These are phyloP conservation scores for Pseudomugil gertrudae DNA, from an alignment of 2,797 vertebrate species.

Conservation along the genomic window DNA sequence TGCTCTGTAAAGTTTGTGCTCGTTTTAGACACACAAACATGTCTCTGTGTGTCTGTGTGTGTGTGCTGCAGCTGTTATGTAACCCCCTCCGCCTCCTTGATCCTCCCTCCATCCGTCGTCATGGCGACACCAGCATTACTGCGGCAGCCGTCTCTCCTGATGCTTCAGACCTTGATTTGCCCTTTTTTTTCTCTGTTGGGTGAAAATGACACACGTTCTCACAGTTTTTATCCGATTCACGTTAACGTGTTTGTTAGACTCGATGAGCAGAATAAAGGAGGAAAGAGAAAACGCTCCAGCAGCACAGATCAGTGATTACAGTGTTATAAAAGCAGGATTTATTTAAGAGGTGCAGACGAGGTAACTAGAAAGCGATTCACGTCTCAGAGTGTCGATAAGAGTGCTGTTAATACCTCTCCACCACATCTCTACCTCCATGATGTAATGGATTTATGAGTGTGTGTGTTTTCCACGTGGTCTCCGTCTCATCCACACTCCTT, in stretches of 20 bases:
- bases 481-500: slow-evolving; percentile 16
- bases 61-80: slow-evolving; percentile 53
- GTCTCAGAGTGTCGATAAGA: slow-evolving; percentile 9
- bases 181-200: not conserved
- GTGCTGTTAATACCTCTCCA: slow-evolving; percentile 29
- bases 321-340: slow-evolving; percentile 1
- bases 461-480: slow-evolving; percentile 1
- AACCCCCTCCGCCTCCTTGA: slow-evolving; percentile 38
- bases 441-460: slow-evolving; percentile 7
- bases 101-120: slow-evolving; percentile 57
- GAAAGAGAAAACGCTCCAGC: not conserved
- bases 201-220: not conserved
- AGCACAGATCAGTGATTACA: not conserved
- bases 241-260: not conserved
- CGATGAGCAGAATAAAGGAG: not conserved
- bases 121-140: slow-evolving; percentile 65
- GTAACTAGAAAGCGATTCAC: slow-evolving; percentile 19
- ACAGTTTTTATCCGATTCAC: too few relatives aligned
- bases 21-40: not conserved
- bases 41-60: slow-evolving; percentile 29
- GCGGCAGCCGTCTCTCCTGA: slow-evolving; percentile 41
- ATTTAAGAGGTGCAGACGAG: slow-evolving; percentile 3
- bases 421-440: slow-evolving; percentile 40
- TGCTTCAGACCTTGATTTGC: slow-evolving; percentile 30
- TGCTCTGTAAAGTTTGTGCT: not conserved